Evolutionary conservation across 2,888 invertebrate species (phyloP).

Genomic region (Bhutanitis thaidina): DNA sequence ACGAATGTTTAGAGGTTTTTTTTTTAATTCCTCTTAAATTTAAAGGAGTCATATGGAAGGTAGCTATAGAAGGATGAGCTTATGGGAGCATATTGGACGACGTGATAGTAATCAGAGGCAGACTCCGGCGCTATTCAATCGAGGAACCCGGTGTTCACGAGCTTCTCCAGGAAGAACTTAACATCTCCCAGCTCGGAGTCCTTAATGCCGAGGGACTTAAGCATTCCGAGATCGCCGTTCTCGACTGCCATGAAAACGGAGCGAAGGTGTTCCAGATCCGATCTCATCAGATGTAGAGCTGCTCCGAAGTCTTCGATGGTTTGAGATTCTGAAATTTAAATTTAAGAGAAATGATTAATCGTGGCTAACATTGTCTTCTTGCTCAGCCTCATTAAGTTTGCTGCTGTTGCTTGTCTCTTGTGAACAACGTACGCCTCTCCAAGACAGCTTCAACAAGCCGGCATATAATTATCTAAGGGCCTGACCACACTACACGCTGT

Average conservation of each 20-base stretch:
- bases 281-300: slow-evolving; percentile 90
- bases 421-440: no score
- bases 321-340: slow-evolving; percentile 87
- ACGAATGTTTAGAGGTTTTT: slow-evolving; percentile 26
- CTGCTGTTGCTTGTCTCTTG: no score
- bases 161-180: slow-evolving; percentile 96
- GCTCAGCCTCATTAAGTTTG: no score
- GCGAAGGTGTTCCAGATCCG: slow-evolving; percentile 94
- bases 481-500: no score
- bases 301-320: slow-evolving; percentile 96
- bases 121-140: slow-evolving; percentile 91
- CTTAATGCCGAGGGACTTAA: slow-evolving; percentile 96
- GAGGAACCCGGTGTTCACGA: slow-evolving; percentile 96
- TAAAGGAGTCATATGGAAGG: slow-evolving; percentile 79
- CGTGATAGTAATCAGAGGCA: slow-evolving; percentile 85
- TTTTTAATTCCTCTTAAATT: slow-evolving; percentile 62
- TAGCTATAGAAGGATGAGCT: slow-evolving; percentile 87
- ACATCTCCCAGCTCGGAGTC: slow-evolving; percentile 97
- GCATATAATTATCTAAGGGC: no score
- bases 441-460: no score
- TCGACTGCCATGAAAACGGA: slow-evolving; percentile 97
- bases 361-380: no score
- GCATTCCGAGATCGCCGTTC: slow-evolving; percentile 95
- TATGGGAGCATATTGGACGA: slow-evolving; percentile 83
- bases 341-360: no score